Base-by-base conservation (phyloP, 2,888 invertebrate species). In the Limnephilus auricula region DNA sequence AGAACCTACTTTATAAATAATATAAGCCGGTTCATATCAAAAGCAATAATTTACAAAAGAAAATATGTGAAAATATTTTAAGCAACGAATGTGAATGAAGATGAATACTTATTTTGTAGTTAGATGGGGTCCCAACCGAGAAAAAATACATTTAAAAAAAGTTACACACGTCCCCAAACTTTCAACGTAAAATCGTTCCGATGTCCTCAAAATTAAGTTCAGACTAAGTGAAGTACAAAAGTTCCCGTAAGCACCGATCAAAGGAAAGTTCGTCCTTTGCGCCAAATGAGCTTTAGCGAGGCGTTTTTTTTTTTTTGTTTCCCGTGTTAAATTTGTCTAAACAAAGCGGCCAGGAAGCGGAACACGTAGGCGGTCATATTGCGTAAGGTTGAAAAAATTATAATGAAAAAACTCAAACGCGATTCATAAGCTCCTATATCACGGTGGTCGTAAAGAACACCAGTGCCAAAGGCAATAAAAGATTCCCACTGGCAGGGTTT, bases 341-440 rank as follows among this genome's bases (percentile, higher is more conserved):
- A 87, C 80, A 90, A 90, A 87, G 84, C 32, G 78, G 80, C 87
- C 82, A 31, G 50, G 87, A 87, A 90, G 90, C 90, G 31, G 90
- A 86, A 79, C 90, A 90, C 90, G 90, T 90, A 90, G 87, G 50
- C 89, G 87, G 90, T 78, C 89, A 89, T 92, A 87, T 89, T 92
- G 85, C 90, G 91, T 90, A 91, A 84, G 90, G 86, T 86, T 88
- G 90, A 92, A 92, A 91, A 91, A 91, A 91, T 92, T 91, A 92
- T 92, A 89, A 91, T 79, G 79, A 89, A 92, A 92, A 91, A 86
- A 89, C 90, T 92, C 91, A 90, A 92, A 91, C 92, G 92, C 92
- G 91, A 92, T 92, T 92, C 92, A 92, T 92, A 92, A 92, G 92
- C 92, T 92, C 92, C 91, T 92, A 91, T 92, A 91, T 92, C 92